These are phyloP conservation scores for Poecilobothrus nobilitatus DNA, from an alignment of 2,888 invertebrate species.

Conservation along the genomic window DNA sequence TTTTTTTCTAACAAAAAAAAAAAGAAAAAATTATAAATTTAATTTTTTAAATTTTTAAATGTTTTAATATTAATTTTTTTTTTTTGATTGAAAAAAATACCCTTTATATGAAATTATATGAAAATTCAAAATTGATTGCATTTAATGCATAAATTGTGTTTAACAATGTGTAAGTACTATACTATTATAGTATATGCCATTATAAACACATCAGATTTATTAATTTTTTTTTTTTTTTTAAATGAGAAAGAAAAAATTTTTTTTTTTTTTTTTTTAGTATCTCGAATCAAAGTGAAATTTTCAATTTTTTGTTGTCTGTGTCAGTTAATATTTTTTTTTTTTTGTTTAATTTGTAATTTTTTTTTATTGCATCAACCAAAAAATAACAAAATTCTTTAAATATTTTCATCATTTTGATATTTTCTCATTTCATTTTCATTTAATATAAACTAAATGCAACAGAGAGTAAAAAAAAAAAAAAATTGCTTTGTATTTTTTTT, in stretches of 20 bases:
- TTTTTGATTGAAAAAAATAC: no score
- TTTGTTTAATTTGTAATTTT: not conserved
- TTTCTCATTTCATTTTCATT: not conserved
- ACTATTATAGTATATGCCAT: no score
- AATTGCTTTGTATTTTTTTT: no score
- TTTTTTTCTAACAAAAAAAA: no score
- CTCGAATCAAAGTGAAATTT: not conserved
- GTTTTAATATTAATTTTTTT: no score
- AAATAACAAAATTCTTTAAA: slow-evolving; percentile 4
- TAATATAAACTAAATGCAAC: not conserved
- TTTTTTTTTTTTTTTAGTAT: not conserved
- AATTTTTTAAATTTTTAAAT: no score
- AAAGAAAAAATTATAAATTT: no score
- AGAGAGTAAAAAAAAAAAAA: no score
- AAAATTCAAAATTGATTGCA: not conserved
- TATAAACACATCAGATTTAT: no score
- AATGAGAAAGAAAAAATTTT: no score
- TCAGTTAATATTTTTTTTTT: not conserved
- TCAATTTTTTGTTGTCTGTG: not conserved
- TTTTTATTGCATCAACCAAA: not conserved
- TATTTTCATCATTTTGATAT: not conserved
- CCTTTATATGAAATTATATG: not conserved
- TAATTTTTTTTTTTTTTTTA: no score
- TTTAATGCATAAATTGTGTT: not conserved
- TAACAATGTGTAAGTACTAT: no score